Percentiles rank a stretch among this genome's conserved stretches.
phyloP scores from a whole-genome alignment of 2,888 invertebrate genomes.

The Campoletis raptor region DNA sequence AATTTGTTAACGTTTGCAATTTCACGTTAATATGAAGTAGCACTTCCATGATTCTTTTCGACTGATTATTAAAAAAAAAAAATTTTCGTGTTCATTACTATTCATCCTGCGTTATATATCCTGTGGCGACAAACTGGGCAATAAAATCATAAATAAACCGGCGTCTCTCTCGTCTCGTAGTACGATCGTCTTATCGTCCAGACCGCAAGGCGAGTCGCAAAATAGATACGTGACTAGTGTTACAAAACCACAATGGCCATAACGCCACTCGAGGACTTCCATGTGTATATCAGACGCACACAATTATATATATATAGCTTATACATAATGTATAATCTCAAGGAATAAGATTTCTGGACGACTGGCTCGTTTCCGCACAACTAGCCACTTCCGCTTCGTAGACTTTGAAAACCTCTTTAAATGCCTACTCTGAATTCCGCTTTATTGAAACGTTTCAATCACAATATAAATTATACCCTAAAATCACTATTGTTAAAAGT shows the following conservation, averaged over 20 bases:
- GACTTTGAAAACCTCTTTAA: neutral
- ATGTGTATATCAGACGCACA: constrained; percentile 1
- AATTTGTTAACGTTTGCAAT: no score
- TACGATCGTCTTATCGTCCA: constrained; percentile 58
- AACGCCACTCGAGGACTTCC: constrained; percentile 50
- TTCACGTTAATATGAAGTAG: neutral
- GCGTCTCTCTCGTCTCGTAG: constrained; percentile 43
- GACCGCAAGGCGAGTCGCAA: constrained; percentile 67
- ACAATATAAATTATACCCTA: neutral
- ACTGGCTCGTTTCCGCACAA: constrained; percentile 54
- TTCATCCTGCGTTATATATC: constrained; percentile 56
- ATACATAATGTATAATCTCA: constrained; percentile 42
- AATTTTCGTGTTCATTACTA: constrained; percentile 33
- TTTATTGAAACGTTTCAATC: neutral
- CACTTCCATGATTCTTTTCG: neutral
- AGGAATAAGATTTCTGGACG: constrained; percentile 51
- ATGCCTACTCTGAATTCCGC: neutral
- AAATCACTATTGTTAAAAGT: neutral
- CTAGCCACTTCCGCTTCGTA: constrained; percentile 53
- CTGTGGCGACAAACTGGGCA: constrained; percentile 62
- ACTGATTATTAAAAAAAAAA: neutral
- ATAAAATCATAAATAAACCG: constrained; percentile 67
- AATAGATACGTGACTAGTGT: constrained; percentile 68
- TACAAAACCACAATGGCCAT: constrained; percentile 62
- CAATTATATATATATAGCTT: neutral